Conservation (phyloP, 2,888 invertebrate genomes). For the Stenurella melanura region DNA sequence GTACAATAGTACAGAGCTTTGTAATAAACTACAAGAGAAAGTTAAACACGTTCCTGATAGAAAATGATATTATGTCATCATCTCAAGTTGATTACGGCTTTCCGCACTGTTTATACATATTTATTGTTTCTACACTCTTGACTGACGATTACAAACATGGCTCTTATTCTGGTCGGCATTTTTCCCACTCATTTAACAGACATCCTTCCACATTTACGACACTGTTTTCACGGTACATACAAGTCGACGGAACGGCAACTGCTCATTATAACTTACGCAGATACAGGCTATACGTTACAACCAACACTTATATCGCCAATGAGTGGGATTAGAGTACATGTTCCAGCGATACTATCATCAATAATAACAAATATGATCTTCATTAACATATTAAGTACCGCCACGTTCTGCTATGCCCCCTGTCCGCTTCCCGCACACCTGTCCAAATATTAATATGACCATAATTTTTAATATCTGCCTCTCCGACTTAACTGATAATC, state of each 20-base stretch:
- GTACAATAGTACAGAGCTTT: not conserved
- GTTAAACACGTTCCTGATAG: not conserved
- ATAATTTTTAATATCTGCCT: constrained; percentile 45
- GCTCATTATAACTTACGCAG: constrained; percentile 67
- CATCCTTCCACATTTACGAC: constrained; percentile 24
- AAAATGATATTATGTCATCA: not conserved
- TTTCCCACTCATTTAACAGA: constrained; percentile 23
- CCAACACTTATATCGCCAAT: constrained; percentile 63
- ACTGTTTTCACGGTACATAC: constrained; percentile 25
- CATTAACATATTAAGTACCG: constrained; percentile 61
- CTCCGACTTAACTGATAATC: constrained; percentile 15
- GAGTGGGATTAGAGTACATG: constrained; percentile 71
- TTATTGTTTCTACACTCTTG: not conserved
- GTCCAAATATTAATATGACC: constrained; percentile 60
- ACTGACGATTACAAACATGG: constrained; percentile 2
- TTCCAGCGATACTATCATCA: constrained; percentile 70
- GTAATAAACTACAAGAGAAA: not conserved
- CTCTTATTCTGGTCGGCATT: not conserved
- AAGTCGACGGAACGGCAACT: constrained; percentile 55
- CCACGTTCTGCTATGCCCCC: constrained; percentile 49
- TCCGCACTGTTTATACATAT: not conserved
- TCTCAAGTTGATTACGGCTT: not conserved
- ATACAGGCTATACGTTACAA: constrained; percentile 62
- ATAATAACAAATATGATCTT: constrained; percentile 69
- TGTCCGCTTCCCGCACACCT: constrained; percentile 52